These are phyloP conservation scores for Anguilla obscura DNA, from an alignment of 2,797 vertebrate genomes.

Conservation along the genomic window DNA sequence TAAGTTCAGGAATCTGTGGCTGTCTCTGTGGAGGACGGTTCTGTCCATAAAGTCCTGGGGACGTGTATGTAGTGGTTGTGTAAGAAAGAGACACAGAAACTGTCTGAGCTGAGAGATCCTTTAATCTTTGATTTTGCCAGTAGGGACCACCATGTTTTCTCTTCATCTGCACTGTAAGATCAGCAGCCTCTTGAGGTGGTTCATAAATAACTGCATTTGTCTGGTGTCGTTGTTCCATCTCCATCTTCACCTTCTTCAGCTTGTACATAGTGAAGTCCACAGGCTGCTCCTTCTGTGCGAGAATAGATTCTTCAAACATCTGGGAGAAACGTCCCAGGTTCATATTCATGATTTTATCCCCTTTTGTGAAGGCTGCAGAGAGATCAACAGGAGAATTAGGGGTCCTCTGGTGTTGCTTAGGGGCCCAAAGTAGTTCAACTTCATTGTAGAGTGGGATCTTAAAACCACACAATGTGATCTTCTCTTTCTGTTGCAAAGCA, in stretches of 20 bases:
- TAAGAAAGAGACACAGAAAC: constrained; percentile 31
- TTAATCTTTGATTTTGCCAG: constrained; percentile 67
- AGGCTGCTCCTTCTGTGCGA: constrained; percentile 77
- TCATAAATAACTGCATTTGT: constrained; percentile 54
- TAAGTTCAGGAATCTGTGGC: constrained; percentile 64
- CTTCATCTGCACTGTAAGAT: constrained; percentile 71
- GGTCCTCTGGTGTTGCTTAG: constrained; percentile 63
- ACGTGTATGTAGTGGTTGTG: constrained; percentile 38
- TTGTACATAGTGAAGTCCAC: constrained; percentile 85
- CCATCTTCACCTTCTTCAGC: constrained; percentile 81
- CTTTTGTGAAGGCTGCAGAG: constrained; percentile 81
- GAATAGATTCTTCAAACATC: constrained; percentile 86
- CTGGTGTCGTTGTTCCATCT: constrained; percentile 67
- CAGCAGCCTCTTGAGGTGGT: constrained; percentile 65
- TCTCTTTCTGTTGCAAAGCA: constrained; percentile 71
- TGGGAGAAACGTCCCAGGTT: constrained; percentile 86
- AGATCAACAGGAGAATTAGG: constrained; percentile 81
- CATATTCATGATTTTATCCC: constrained; percentile 85
- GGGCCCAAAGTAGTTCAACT: constrained; percentile 70
- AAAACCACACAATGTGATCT: constrained; percentile 85
- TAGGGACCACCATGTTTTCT: constrained; percentile 68
- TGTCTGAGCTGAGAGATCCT: constrained; percentile 48
- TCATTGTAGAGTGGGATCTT: constrained; percentile 81
- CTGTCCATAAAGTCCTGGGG: constrained; percentile 52
- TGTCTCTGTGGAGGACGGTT: constrained; percentile 57